phyloP scores from a whole-genome alignment of 1,140 invertebrate genomes.

The Steinernema feltiae region DNA sequence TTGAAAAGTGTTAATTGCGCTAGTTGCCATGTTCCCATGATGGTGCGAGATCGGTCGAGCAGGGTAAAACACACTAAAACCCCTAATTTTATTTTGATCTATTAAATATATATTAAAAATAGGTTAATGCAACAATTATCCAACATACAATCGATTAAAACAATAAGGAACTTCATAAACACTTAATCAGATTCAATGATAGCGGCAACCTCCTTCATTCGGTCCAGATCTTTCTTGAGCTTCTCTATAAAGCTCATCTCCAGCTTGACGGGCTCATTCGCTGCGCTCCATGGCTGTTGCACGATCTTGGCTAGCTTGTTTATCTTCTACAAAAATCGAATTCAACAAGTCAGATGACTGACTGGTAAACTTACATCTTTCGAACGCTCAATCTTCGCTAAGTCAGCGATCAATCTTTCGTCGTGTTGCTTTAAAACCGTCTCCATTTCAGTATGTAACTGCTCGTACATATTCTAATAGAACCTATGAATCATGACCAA shows the following conservation, averaged over 20 bases:
- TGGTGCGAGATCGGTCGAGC: too few species aligned
- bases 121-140: too few species aligned
- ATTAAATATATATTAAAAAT: too few species aligned
- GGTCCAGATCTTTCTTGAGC: background rate
- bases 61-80: too few species aligned
- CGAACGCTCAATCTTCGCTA: background rate
- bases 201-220: background rate
- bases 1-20: too few species aligned
- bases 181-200: too few species aligned
- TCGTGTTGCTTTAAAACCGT: background rate
- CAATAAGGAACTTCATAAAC: too few species aligned
- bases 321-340: background rate
- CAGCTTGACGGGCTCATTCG: background rate
- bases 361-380: background rate
- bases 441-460: background rate
- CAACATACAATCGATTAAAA: too few species aligned
- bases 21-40: too few species aligned
- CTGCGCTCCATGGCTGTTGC: background rate
- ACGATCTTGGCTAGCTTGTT: background rate
- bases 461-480: background rate
- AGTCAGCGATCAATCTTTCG: background rate
- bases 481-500: background rate
- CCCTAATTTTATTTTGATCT: too few species aligned
- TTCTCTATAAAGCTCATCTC: background rate
- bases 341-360: background rate